Conservation (phyloP, 2,113 vertebrate genomes). For the Myrmecophaga tridactyla region DNA sequence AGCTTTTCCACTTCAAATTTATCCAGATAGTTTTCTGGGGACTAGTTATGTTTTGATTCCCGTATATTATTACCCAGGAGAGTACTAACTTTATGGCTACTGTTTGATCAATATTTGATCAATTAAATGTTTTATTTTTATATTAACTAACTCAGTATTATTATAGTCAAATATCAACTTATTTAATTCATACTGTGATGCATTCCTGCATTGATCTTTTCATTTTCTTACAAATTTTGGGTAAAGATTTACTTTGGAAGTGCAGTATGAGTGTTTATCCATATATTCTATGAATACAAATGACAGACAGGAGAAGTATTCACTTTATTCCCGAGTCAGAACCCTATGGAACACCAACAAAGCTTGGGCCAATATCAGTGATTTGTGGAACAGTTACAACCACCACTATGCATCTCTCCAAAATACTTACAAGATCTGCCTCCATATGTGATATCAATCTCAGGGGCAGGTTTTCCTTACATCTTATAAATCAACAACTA, state of each 20-base stretch:
- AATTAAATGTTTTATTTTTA: slow-evolving; percentile 1
- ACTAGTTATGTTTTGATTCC: neutral
- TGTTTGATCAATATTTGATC: neutral
- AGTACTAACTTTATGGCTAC: neutral
- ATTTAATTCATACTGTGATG: neutral
- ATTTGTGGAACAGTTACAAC: neutral
- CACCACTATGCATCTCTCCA: neutral
- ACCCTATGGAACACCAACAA: neutral
- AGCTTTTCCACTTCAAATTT: neutral
- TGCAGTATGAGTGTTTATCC: neutral
- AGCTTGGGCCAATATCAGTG: neutral
- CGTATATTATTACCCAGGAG: neutral
- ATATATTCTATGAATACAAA: neutral
- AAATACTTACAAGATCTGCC: neutral
- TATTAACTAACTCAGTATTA: neutral
- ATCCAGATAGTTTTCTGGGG: neutral
- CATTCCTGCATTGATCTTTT: neutral
- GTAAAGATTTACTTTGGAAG: neutral
- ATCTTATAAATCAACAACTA: neutral
- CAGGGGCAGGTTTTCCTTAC: neutral
- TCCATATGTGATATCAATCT: neutral
- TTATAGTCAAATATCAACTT: neutral
- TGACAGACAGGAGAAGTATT: neutral
- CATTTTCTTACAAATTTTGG: neutral
- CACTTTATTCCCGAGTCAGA: neutral